Conservation (phyloP, 2,888 invertebrate species). For the Lasioglossum pauxillum region DNA sequence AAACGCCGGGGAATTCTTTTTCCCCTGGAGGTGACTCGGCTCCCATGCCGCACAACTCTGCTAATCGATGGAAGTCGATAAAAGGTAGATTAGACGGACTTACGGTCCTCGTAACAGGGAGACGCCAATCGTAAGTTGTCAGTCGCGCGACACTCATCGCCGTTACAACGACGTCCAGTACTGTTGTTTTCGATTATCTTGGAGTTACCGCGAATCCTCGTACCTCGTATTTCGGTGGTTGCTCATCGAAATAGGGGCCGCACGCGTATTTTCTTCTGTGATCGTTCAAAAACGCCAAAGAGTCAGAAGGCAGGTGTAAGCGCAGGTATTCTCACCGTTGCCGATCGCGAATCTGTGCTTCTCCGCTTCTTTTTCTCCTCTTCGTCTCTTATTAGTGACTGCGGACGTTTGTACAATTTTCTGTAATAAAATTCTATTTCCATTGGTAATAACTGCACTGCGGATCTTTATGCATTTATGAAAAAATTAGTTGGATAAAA, state of each 20-base stretch:
- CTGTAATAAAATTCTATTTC: no score
- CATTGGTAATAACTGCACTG: no score
- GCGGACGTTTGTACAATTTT: no score
- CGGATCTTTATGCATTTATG: no score
- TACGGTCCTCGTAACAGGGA: slow-evolving; percentile 62
- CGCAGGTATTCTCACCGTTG: slow-evolving; percentile 10
- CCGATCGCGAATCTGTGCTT: slow-evolving; percentile 5
- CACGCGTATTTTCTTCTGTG: not conserved
- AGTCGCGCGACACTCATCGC: slow-evolving; percentile 74
- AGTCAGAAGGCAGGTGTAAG: not conserved
- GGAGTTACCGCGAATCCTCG: not conserved
- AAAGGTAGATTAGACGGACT: slow-evolving; percentile 75
- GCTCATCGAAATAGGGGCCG: not conserved
- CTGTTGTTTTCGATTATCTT: not conserved
- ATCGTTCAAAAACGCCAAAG: not conserved
- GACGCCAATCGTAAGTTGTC: slow-evolving; percentile 57
- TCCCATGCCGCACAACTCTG: slow-evolving; percentile 13
- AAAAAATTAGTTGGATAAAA: no score
- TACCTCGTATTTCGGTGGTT: not conserved
- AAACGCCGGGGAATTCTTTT: slow-evolving; percentile 13
- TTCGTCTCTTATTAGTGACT: no score
- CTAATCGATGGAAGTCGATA: slow-evolving; percentile 75
- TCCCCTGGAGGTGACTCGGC: slow-evolving; percentile 22
- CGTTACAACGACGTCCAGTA: slow-evolving; percentile 54
- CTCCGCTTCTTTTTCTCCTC: no score